Conservation (phyloP, 2,888 invertebrate species). For the Frankliniella fusca region DNA sequence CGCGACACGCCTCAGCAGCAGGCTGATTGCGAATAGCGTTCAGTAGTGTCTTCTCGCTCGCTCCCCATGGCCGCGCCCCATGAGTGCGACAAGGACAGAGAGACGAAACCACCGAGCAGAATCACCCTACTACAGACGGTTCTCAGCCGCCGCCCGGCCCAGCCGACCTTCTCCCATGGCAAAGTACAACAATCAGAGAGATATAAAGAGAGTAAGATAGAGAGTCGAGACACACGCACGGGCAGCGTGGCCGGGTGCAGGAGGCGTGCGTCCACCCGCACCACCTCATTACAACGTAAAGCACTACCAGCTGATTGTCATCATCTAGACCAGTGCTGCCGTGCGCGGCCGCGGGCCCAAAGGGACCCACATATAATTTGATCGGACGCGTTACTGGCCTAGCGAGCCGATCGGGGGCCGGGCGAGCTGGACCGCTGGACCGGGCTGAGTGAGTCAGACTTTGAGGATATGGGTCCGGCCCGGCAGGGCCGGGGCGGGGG, state of each 20-base stretch:
- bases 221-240: neutral
- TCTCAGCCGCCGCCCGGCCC: no score
- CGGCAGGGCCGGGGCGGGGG: neutral
- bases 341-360: neutral
- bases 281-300: neutral
- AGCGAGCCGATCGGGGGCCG: constrained; percentile 7
- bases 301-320: neutral
- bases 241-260: no score
- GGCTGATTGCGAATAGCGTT: no score
- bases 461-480: neutral
- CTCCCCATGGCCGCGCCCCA: no score
- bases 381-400: neutral
- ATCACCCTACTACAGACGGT: no score
- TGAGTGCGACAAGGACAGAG: no score
- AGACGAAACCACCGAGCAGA: no score
- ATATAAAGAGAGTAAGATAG: neutral
- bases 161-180: no score
- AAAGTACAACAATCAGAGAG: neutral
- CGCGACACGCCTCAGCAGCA: no score
- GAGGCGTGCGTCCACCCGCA: neutral
- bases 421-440: neutral
- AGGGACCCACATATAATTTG: no score
- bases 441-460: neutral
- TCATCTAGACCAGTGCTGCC: neutral
- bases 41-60: no score